phyloP scores from a whole-genome alignment of 2,888 invertebrate species.

The Dryomyza anilis region DNA sequence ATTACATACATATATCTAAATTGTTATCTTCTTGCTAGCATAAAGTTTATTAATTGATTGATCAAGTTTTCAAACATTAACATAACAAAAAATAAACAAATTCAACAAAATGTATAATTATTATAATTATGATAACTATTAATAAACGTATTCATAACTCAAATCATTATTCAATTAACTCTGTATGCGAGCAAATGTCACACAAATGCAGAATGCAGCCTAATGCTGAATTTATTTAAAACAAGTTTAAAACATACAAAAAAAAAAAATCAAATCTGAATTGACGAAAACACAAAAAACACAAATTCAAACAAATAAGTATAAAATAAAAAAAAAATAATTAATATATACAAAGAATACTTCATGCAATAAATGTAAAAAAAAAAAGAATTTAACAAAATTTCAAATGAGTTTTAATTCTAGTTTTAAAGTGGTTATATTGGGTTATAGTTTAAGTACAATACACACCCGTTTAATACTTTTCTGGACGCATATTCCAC shows the following conservation, averaged over 20 bases:
- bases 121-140: constrained; percentile 25
- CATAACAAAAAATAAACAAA: constrained; percentile 8
- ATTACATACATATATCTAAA: constrained; percentile 27
- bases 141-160: constrained; percentile 4
- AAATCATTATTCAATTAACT: too few species aligned
- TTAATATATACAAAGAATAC: constrained; percentile 37
- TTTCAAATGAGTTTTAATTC: constrained; percentile 32
- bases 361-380: constrained; percentile 60
- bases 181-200: too few species aligned
- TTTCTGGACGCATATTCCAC: too few species aligned
- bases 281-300: constrained; percentile 32
- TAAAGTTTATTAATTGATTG: constrained; percentile 30
- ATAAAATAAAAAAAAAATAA: constrained; percentile 18
- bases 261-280: constrained; percentile 21
- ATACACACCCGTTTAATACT: too few species aligned
- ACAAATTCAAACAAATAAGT: background rate
- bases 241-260: constrained; percentile 22
- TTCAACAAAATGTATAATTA: constrained; percentile 8
- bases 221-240: constrained; percentile 4
- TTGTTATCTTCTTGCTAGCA: constrained; percentile 39
- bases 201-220: constrained; percentile 20
- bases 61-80: constrained; percentile 6
- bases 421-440: too few species aligned
- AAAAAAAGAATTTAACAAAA: constrained; percentile 53
- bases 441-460: too few species aligned